Evolutionary conservation across 2,113 vertebrate species (phyloP), one percentile per base, ranked within the genome.

Genomic region (Gobiocypris rarus): DNA sequence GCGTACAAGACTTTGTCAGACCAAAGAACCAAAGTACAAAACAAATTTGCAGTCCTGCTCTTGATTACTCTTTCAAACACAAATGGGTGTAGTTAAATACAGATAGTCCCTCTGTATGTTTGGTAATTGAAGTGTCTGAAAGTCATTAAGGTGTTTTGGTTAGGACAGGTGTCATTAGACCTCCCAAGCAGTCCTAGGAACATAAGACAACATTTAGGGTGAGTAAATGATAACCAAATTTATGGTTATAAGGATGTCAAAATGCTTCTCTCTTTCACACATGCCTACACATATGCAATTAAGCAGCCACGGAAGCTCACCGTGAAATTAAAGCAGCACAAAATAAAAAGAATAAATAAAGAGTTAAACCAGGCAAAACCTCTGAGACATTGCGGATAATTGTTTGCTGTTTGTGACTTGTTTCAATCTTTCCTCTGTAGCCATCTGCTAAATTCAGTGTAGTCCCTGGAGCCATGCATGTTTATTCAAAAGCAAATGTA

Each of bases 371-470:
- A n/a, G 5, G 28, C 10, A 2, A 58, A 76, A 38, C 9, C 28
- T 9, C 10, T 14, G 31, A 69, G 17, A 69, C 34, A 41, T 69
- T 10, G 31, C 19, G 24, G 9, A 26, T 26, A 41, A 38, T 56
- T 24, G 22, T 58, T 34, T 38, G 54, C 28, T 38, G 17, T 75
- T 31, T 54, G 43, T 52, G 50, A 75, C 10, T 75, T 10, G 31
- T 56, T 24, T 19, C 52, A 41, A 22, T 41, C 34, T 22, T 70
- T n/a, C 19, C 34, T 77, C 31, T 41, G 10, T 58, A 34, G 31
- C 75, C 74, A 76, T 58, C 52, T 77, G 75, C 31, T 77, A 41
- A 77, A 65, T 9, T 11, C 58, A 78, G 34, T 34, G 52, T n/a
- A 34, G 10, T 76, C 28, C 50, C 74, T 34, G 26, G 19, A 76